A percentile compares a stretch with the other conserved stretches of the same genome.
These are phyloP conservation scores for Agonopterix subpropinquella DNA, from an alignment of 2,888 invertebrate genomes.

Conservation along the genomic window DNA sequence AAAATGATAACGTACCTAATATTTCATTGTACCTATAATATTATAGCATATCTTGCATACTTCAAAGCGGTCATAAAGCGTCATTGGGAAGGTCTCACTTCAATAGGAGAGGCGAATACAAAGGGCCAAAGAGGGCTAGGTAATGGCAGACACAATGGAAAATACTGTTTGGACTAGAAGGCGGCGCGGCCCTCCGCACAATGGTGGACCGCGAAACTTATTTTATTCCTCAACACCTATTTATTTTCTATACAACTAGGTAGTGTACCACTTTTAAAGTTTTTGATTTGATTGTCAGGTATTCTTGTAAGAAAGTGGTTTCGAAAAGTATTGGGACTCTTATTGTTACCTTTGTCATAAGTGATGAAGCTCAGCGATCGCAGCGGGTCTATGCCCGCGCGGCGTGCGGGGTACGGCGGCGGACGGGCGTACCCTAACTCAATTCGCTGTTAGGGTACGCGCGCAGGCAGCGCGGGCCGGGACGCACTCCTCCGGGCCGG, in stretches of 20 bases:
- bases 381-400: no score
- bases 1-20: conserved; percentile 1
- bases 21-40: conserved; percentile 6
- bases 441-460: no score
- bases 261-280: conserved; percentile 39
- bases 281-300: conserved; percentile 9
- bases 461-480: no score
- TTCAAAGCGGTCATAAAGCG: conserved; percentile 66
- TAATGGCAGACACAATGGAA: conserved; percentile 71
- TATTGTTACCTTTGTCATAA: no score
- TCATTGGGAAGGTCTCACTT: conserved; percentile 71
- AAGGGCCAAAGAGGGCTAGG: conserved; percentile 72
- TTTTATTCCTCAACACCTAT: conserved; percentile 64
- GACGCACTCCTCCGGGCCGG: no score
- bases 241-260: conserved; percentile 44
- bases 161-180: conserved; percentile 69
- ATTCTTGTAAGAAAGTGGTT: no score
- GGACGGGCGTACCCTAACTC: no score
- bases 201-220: conserved; percentile 63
- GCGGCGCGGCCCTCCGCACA: conserved; percentile 54
- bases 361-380: no score
- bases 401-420: no score
- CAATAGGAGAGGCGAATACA: conserved; percentile 69
- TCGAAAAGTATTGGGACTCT: no score
- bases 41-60: conserved; percentile 52